A percentile compares a stretch with the other conserved stretches of the same genome.
Evolutionary conservation across 2,797 vertebrate genomes (phyloP).

Genomic region (Enteromius argenteus): DNA sequence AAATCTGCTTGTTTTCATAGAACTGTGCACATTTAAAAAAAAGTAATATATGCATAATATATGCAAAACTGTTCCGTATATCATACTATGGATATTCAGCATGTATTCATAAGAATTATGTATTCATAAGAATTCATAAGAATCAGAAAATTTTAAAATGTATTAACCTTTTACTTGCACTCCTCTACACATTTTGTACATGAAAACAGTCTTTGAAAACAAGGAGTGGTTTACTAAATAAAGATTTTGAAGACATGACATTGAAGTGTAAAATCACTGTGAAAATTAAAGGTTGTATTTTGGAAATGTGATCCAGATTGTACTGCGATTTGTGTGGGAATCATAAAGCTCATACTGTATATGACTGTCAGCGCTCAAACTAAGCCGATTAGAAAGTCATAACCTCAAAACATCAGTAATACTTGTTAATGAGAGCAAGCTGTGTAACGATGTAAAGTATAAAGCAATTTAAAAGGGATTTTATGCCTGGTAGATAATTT

Average conservation of each 20-base stretch:
- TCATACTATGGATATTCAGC: neutral
- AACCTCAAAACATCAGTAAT: conserved; percentile 30
- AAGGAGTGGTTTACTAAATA: neutral
- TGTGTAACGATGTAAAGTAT: conserved; percentile 28
- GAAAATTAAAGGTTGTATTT: neutral
- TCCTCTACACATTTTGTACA: neutral
- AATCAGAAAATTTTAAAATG: no score
- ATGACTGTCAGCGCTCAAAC: neutral
- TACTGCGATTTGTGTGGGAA: neutral
- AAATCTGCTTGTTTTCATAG: neutral
- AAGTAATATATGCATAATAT: neutral
- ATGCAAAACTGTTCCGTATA: no score
- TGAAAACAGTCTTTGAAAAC: neutral
- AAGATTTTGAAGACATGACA: neutral
- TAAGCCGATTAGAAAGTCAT: conserved; percentile 36
- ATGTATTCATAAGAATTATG: neutral
- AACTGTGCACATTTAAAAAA: neutral
- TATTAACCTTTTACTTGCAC: neutral
- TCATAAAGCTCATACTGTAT: conserved; percentile 15
- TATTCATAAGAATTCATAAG: no score
- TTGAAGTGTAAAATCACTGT: neutral
- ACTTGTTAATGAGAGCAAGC: conserved; percentile 19
- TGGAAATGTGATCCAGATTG: conserved; percentile 1
- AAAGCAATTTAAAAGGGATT: conserved; percentile 32
- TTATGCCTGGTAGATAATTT: conserved; percentile 17